A percentile compares a stretch with the other conserved stretches of the same genome.
Conservation (phyloP, 1,140 invertebrate species). For the Drosophila kanapiae region DNA sequence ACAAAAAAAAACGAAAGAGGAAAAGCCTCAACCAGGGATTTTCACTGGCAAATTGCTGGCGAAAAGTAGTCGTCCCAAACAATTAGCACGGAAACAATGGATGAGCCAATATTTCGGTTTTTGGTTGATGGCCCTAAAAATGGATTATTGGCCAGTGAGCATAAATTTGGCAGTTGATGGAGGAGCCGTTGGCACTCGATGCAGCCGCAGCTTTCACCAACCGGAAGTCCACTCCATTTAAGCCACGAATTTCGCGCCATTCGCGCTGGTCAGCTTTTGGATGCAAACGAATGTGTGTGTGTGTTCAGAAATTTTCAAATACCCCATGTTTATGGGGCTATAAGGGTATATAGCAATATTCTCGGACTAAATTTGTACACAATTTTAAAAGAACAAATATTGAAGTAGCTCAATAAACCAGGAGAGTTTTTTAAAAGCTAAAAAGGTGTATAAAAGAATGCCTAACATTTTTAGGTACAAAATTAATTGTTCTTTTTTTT, state of each 20-base stretch:
- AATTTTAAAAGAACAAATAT: neutral
- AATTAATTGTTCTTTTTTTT: too few relatives aligned
- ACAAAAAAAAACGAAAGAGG: conserved; percentile 18
- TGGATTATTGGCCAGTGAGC: conserved; percentile 83
- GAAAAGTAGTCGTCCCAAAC: conserved; percentile 69
- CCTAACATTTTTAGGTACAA: too few relatives aligned
- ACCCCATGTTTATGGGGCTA: neutral
- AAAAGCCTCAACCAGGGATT: conserved; percentile 16
- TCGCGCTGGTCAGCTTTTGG: conserved; percentile 64
- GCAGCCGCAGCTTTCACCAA: conserved; percentile 63
- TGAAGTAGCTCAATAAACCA: too few relatives aligned
- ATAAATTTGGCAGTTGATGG: conserved; percentile 69
- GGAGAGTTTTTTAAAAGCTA: too few relatives aligned
- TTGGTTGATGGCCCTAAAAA: conserved; percentile 80
- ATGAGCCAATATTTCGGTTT: conserved; percentile 70
- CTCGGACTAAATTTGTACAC: neutral
- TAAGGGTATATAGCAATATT: neutral
- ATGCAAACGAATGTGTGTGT: conserved; percentile 4
- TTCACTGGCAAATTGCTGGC: conserved; percentile 64
- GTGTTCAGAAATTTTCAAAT: neutral
- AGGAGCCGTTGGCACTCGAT: conserved; percentile 40
- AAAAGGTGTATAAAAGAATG: too few relatives aligned
- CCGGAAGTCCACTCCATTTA: conserved; percentile 84
- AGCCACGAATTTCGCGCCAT: conserved; percentile 81
- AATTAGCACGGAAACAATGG: conserved; percentile 85